Conservation (phyloP, 2,888 invertebrate genomes). For the Trypoxylon attenuatum region DNA sequence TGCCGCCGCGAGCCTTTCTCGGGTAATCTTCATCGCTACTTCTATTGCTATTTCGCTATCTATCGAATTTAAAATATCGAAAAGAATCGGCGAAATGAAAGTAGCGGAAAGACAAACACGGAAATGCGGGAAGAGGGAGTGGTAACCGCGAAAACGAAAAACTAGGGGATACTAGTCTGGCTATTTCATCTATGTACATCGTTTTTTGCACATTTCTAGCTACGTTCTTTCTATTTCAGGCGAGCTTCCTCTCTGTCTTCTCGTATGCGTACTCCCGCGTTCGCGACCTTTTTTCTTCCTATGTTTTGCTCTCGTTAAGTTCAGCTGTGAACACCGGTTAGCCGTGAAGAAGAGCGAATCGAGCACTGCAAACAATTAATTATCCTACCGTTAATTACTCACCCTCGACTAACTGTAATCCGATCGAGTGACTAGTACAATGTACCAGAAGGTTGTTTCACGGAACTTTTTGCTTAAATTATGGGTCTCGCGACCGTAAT, state of each 20-base stretch:
- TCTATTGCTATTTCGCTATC: slow-evolving; percentile 28
- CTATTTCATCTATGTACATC: neutral
- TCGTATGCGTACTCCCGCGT: no score
- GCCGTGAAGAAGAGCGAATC: slow-evolving; percentile 20
- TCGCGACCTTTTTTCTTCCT: neutral
- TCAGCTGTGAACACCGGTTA: slow-evolving; percentile 31
- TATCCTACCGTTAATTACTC: slow-evolving; percentile 38
- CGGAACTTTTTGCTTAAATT: slow-evolving; percentile 3
- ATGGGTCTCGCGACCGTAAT: neutral
- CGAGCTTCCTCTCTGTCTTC: neutral
- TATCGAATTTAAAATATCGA: slow-evolving; percentile 1
- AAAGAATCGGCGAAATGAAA: slow-evolving; percentile 19
- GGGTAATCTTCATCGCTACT: slow-evolving; percentile 34
- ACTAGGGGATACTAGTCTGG: neutral
- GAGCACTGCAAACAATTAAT: slow-evolving; percentile 26
- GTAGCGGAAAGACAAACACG: slow-evolving; percentile 11
- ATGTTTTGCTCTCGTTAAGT: slow-evolving; percentile 19
- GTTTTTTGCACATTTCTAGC: no score
- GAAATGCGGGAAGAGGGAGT: neutral
- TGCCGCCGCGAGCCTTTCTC: slow-evolving; percentile 8
- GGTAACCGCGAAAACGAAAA: slow-evolving; percentile 4
- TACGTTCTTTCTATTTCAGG: neutral
- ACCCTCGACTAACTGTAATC: slow-evolving; percentile 12
- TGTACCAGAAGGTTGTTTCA: slow-evolving; percentile 2
- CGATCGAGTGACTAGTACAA: slow-evolving; percentile 11